These are phyloP conservation scores for Galemys pyrenaicus DNA, from an alignment of 2,113 vertebrate genomes.

Conservation along the genomic window DNA sequence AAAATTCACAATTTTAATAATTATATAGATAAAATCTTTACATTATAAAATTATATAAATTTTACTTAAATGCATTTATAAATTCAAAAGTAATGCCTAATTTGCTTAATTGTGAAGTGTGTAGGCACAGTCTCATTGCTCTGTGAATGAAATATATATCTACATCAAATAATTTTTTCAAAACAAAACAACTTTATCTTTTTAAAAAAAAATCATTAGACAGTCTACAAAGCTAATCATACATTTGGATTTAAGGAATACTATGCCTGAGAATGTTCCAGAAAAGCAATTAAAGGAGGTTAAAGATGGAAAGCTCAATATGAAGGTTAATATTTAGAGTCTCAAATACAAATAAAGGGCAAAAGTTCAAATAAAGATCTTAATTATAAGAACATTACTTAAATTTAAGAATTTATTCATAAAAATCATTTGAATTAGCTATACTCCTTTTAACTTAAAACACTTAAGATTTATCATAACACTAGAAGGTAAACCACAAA, in stretches of 20 bases:
- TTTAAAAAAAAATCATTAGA: background rate
- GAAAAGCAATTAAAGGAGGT: background rate
- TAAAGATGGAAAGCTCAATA: background rate
- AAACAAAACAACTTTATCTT: background rate
- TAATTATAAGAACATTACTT: background rate
- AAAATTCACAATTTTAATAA: background rate
- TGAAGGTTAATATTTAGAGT: background rate
- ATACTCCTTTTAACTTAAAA: background rate
- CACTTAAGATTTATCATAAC: background rate
- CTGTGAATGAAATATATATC: background rate
- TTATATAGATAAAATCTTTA: background rate
- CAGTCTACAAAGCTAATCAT: constrained; percentile 19
- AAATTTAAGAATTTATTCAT: background rate
- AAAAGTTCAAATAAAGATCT: background rate
- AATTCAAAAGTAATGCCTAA: background rate
- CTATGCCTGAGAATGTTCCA: background rate
- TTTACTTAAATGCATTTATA: constrained; percentile 25
- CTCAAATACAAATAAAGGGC: too few species aligned
- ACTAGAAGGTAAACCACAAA: constrained; percentile 4
- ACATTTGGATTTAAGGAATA: background rate
- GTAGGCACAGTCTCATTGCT: background rate
- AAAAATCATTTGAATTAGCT: background rate
- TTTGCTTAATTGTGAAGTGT: constrained; percentile 3
- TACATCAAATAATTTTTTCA: constrained; percentile 10
- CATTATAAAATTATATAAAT: background rate